Base-by-base conservation (phyloP, 2,888 invertebrate genomes). In the Stegophylla sp. region DNA sequence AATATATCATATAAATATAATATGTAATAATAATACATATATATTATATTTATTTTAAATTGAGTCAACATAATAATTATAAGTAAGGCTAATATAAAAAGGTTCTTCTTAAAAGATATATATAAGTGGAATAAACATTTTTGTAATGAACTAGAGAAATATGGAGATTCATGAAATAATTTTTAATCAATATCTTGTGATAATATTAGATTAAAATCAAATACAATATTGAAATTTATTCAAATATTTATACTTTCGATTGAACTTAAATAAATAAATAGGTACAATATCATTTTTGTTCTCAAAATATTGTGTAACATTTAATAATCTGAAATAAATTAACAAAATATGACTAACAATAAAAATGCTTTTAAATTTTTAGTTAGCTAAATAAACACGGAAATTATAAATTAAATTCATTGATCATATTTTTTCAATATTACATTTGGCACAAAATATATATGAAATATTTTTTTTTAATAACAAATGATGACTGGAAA, bases 401-500 rank as follows among this genome's bases (percentile, higher is more conserved):
- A 2, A n/a, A 20, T 53, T 45, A 20, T n/a, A 53, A 53, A 53
- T 53, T 20, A n/a, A 53, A 53, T 53, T n/a, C 20, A 53, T 17
- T 53, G 5, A 53, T 53, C 13, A 12, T 45, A 9, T 13, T 53
- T 53, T 20, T 53, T 53, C 20, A 53, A 10, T 53, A 53, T 45
- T 15, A 45, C 45, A 45, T 9, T 45, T 53, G 10, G 20, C n/a
- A 53, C 20, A 20, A 9, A 53, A 53, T 20, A 53, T 7, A 20
- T 53, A 53, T 9, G 7, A 20, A 63, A 15, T 45, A 20, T 66
- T 45, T 66, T 66, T 41, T 15, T 43, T 5, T 5, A 66, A 66
- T 43, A 4, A 66, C 64, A 13, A 66, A 66, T 63, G 63, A 64
- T 26, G 15, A 43, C 26, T 66, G 15, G 45, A 23, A 45, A 23